Conservation (phyloP, 2,113 vertebrate genomes). For the Sciurus niger region DNA sequence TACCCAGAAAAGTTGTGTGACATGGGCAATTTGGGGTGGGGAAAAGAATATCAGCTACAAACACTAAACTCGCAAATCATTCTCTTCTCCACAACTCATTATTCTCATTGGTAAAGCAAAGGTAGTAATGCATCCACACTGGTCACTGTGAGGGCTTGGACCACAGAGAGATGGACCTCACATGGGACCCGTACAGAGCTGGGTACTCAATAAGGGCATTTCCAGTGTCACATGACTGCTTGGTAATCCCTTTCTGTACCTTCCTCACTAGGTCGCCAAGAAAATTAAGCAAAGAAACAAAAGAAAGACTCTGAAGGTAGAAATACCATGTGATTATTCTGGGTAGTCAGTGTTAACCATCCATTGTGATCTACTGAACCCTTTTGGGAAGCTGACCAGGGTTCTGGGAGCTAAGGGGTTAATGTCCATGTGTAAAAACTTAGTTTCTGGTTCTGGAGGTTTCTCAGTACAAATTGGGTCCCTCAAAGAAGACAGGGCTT, state of each 20-base stretch:
- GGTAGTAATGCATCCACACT: neutral
- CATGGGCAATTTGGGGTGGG: neutral
- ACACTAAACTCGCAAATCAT: neutral
- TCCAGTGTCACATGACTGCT: neutral
- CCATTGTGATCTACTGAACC: neutral
- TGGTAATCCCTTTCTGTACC: neutral
- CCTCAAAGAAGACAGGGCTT: constrained; percentile 44
- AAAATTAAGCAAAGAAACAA: neutral
- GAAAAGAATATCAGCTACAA: neutral
- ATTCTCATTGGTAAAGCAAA: neutral
- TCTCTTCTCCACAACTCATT: neutral
- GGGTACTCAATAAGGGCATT: neutral
- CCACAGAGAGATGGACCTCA: neutral
- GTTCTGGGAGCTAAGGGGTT: neutral
- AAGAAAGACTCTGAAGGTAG: neutral
- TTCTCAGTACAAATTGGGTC: neutral
- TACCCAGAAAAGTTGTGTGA: neutral
- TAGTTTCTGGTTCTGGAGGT: neutral
- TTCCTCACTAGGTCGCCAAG: neutral
- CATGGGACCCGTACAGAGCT: neutral
- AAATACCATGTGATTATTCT: neutral
- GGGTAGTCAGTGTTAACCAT: neutral
- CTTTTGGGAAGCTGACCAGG: neutral
- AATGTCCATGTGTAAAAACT: neutral
- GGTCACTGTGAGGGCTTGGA: neutral